These are phyloP conservation scores for Sminthurides aquaticus DNA, from an alignment of 2,888 invertebrate species.

Conservation along the genomic window DNA sequence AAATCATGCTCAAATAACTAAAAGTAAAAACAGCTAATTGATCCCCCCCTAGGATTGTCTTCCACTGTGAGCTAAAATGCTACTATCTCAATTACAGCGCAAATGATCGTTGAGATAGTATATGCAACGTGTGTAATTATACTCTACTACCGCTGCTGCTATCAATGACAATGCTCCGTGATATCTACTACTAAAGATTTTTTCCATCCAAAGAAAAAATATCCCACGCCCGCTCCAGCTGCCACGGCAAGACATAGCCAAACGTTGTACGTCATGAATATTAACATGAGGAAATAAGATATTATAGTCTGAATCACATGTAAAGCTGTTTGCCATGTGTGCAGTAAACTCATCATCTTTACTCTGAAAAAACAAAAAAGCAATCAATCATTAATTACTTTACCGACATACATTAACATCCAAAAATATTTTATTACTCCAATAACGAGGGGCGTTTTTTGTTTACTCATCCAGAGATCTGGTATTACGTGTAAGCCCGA, in stretches of 20 bases:
- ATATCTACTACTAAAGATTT: constrained; percentile 86
- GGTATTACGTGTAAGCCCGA: constrained; percentile 16
- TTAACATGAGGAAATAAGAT: constrained; percentile 89
- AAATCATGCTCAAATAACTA: no score
- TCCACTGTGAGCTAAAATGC: no score
- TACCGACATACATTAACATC: not conserved
- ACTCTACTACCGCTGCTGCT: no score
- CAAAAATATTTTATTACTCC: not conserved
- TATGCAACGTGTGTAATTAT: no score
- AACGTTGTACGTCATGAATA: constrained; percentile 94
- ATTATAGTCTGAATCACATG: constrained; percentile 84
- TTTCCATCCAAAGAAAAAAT: constrained; percentile 93
- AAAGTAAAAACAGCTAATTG: no score
- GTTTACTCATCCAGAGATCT: no score
- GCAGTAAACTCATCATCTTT: constrained; percentile 73
- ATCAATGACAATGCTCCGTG: constrained; percentile 49
- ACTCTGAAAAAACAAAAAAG: constrained; percentile 56
- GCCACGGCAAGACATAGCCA: constrained; percentile 88
- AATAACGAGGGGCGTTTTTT: no score
- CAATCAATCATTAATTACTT: not conserved
- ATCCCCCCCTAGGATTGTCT: no score
- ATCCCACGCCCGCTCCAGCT: constrained; percentile 79
- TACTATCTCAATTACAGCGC: no score
- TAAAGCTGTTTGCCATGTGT: constrained; percentile 76
- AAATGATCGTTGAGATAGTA: no score